Conservation (phyloP, 2,113 vertebrate genomes). For the Datnioides undecimradiatus region DNA sequence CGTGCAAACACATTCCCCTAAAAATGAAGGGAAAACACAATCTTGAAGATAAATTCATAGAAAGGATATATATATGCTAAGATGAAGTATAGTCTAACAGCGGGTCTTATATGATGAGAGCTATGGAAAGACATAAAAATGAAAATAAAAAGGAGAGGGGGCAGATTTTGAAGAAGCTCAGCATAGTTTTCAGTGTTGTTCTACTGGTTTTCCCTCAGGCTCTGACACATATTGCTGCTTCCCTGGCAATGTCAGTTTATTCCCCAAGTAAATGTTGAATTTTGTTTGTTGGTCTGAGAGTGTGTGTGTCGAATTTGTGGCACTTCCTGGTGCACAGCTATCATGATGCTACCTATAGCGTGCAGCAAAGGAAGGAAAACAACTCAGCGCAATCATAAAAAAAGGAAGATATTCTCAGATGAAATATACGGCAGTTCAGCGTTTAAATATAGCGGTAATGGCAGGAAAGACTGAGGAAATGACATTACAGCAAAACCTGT, state of each 20-base stretch:
- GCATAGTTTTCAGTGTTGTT: slow-evolving; percentile 30
- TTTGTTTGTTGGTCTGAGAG: slow-evolving; percentile 28
- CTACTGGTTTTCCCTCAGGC: slow-evolving; percentile 52
- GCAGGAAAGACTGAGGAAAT: not conserved
- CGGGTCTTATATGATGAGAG: not conserved
- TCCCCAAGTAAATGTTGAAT: slow-evolving; percentile 30
- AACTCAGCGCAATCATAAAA: not conserved
- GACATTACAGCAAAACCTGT: not conserved
- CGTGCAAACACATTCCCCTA: not conserved
- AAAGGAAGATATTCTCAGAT: too few species aligned
- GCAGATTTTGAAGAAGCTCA: slow-evolving; percentile 2
- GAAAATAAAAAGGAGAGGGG: not conserved
- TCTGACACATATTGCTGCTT: slow-evolving; percentile 59
- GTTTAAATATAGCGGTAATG: not conserved
- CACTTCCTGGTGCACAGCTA: not conserved
- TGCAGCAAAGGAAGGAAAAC: not conserved
- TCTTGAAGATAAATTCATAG: not conserved
- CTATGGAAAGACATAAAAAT: not conserved
- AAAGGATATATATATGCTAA: not conserved
- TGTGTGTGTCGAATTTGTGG: not conserved
- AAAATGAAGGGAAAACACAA: not conserved
- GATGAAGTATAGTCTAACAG: not conserved
- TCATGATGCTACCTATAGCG: not conserved
- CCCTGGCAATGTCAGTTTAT: slow-evolving; percentile 38
- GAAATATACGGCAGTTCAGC: not conserved